Percentiles rank a stretch among this genome's conserved stretches.
phyloP scores from a whole-genome alignment of 2,888 invertebrate genomes.

The Octodonta nipae region DNA sequence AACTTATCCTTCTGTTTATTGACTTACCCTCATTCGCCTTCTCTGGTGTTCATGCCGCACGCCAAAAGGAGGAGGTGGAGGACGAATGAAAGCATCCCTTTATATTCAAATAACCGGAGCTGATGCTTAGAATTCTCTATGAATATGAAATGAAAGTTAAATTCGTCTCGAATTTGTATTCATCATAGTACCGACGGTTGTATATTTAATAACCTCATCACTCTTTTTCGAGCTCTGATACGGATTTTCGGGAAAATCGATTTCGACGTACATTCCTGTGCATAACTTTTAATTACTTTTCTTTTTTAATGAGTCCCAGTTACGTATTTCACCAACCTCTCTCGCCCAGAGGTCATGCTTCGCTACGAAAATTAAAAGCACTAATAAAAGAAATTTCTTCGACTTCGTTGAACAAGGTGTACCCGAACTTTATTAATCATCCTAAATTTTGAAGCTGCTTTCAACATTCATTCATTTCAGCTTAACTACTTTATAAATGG shows the following conservation, averaged over 20 bases:
- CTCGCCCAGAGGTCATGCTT: neutral
- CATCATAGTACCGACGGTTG: slow-evolving; percentile 22
- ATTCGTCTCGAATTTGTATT: slow-evolving; percentile 25
- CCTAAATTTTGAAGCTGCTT: too few species aligned
- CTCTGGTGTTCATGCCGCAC: too few species aligned
- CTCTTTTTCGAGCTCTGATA: slow-evolving; percentile 6
- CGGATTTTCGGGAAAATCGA: slow-evolving; percentile 16
- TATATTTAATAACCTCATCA: slow-evolving; percentile 22
- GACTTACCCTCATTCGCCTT: slow-evolving; percentile 6
- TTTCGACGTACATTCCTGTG: slow-evolving; percentile 12
- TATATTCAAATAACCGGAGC: slow-evolving; percentile 24
- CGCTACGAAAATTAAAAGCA: slow-evolving; percentile 1
- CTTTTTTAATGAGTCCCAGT: slow-evolving; percentile 14
- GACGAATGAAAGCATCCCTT: slow-evolving; percentile 21
- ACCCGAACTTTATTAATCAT: too few species aligned
- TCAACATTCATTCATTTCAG: too few species aligned
- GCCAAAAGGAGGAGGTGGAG: too few species aligned
- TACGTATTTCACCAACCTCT: too few species aligned
- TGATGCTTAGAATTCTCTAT: slow-evolving; percentile 24
- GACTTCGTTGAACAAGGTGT: neutral
- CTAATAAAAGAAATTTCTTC: slow-evolving; percentile 1
- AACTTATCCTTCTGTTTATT: slow-evolving; percentile 14
- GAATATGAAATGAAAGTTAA: slow-evolving; percentile 27
- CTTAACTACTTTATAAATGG: too few species aligned
- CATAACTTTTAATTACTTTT: slow-evolving; percentile 21